A percentile compares a stretch with the other conserved stretches of the same genome.
These are phyloP conservation scores for Galeopterus variegatus DNA, from an alignment of 2,113 vertebrate species.

Conservation along the genomic window DNA sequence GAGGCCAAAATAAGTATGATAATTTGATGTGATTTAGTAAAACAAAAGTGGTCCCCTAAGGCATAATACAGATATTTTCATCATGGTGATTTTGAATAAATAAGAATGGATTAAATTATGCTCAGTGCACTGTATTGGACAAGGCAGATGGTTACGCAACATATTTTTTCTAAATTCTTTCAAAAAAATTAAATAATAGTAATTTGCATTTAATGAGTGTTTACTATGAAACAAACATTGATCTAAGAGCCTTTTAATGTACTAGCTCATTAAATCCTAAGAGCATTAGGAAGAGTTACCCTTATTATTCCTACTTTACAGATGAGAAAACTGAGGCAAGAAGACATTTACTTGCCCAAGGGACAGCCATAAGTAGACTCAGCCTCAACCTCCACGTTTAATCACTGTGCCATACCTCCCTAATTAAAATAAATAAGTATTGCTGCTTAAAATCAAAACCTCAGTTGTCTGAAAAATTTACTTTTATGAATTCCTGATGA, in stretches of 20 bases:
- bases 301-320: constrained; percentile 54
- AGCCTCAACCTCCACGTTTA: neutral
- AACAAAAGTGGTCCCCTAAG: constrained; percentile 9
- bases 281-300: neutral
- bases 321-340: constrained; percentile 18
- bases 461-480: constrained; percentile 66
- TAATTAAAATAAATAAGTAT: constrained; percentile 71
- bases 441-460: constrained; percentile 68
- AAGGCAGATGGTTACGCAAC: constrained; percentile 19
- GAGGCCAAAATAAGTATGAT: neutral
- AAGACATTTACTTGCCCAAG: neutral
- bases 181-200: constrained; percentile 44
- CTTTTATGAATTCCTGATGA: constrained; percentile 69
- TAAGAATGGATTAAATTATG: constrained; percentile 53
- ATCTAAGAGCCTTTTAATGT: neutral
- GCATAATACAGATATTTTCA: constrained; percentile 27
- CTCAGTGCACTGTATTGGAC: constrained; percentile 18
- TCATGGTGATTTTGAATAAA: constrained; percentile 66
- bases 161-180: constrained; percentile 49
- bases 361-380: neutral
- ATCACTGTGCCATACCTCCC: neutral
- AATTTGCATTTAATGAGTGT: neutral
- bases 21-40: constrained; percentile 47
- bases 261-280: constrained; percentile 23
- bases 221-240: constrained; percentile 28